phyloP scores from a whole-genome alignment of 1,140 invertebrate genomes.

The Cephus cinctus region DNA sequence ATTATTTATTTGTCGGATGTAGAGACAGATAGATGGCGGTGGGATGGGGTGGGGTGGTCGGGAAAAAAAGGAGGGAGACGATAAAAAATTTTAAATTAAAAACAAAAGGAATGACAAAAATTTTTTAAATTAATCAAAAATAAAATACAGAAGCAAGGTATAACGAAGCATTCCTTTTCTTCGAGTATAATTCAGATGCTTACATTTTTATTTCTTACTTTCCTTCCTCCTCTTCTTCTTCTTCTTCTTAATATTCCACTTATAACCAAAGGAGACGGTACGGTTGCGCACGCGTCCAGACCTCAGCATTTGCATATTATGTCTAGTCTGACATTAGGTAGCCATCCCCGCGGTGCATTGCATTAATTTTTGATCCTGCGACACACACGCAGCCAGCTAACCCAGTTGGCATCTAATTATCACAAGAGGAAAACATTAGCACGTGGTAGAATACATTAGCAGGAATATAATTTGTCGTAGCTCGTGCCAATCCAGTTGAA shows the following conservation, averaged over 20 bases:
- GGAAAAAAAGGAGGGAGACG: constrained; percentile 11
- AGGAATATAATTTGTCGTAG: too few species aligned
- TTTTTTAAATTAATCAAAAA: constrained; percentile 2
- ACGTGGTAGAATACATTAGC: too few species aligned
- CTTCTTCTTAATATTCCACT: constrained; percentile 19
- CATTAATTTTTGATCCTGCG: constrained; percentile 42
- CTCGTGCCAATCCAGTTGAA: too few species aligned
- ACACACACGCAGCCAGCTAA: constrained; percentile 25
- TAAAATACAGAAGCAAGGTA: constrained; percentile 20
- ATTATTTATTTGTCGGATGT: constrained; percentile 46
- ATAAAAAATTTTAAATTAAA: too few species aligned
- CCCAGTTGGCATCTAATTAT: constrained; percentile 40
- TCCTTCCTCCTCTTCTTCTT: constrained; percentile 21
- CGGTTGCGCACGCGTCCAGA: constrained; percentile 25
- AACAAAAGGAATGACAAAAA: background rate
- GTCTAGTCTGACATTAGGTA: constrained; percentile 21
- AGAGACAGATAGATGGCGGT: constrained; percentile 22
- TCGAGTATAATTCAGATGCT: too few species aligned
- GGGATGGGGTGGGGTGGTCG: too few species aligned
- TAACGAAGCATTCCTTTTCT: constrained; percentile 12
- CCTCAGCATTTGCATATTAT: constrained; percentile 42
- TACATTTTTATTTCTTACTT: too few species aligned
- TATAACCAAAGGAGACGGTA: constrained; percentile 24
- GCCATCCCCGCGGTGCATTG: constrained; percentile 34
- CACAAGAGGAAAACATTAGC: constrained; percentile 29